phyloP scores from a whole-genome alignment of 2,797 vertebrate species.

The Takifugu rubripes region DNA sequence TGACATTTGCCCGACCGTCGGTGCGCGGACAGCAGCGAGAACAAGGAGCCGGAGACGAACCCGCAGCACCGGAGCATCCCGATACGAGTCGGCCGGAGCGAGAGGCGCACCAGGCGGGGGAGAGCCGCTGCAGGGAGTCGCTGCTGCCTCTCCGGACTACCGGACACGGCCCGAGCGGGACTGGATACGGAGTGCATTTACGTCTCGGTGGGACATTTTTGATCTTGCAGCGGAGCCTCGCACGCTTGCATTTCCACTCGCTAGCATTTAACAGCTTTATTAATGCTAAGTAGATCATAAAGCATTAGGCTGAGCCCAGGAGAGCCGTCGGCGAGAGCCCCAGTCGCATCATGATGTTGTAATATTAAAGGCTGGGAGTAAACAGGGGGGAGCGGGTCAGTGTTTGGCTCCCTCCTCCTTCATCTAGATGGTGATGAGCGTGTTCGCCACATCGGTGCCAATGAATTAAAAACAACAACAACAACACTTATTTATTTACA shows the following conservation, averaged over 20 bases:
- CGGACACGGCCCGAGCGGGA: constrained; percentile 46
- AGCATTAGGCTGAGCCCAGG: constrained; percentile 13
- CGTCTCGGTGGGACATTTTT: constrained; percentile 67
- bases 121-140: constrained; percentile 54
- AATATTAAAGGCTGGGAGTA: constrained; percentile 44
- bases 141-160: constrained; percentile 46
- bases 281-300: constrained; percentile 35
- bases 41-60: constrained; percentile 55
- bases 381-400: constrained; percentile 23
- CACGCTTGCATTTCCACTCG: constrained; percentile 14
- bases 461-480: constrained; percentile 7
- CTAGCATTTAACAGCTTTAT: constrained; percentile 42
- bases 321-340: constrained; percentile 33
- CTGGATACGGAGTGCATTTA: constrained; percentile 31
- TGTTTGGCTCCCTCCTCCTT: constrained; percentile 1
- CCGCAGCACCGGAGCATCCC: constrained; percentile 53
- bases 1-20: constrained; percentile 72
- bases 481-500: constrained; percentile 34
- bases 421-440: background rate
- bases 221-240: constrained; percentile 25
- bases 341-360: constrained; percentile 41
- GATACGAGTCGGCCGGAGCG: constrained; percentile 43
- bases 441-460: constrained; percentile 31
- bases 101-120: constrained; percentile 55
- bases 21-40: constrained; percentile 72